phyloP scores from a whole-genome alignment of 2,888 invertebrate genomes.

The Hedychridium roseum region DNA sequence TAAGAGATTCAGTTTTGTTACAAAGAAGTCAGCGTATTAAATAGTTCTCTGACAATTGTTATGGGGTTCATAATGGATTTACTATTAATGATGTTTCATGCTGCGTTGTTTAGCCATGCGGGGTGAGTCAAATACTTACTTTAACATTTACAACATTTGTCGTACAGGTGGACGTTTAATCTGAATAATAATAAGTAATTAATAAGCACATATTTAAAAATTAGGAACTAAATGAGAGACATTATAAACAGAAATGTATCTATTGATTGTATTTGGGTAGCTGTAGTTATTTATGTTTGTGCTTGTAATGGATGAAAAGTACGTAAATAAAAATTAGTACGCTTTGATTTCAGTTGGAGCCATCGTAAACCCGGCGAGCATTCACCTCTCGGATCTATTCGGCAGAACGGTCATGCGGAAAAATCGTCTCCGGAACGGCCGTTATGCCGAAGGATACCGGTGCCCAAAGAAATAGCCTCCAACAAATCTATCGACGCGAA shows the following conservation, averaged over 20 bases:
- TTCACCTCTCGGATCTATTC: not conserved
- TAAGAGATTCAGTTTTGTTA: no score
- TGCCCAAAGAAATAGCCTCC: constrained; percentile 15
- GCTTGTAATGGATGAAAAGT: no score
- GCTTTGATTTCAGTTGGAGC: constrained; percentile 14
- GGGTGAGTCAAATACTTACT: constrained; percentile 63
- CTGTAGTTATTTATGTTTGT: no score
- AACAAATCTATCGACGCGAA: constrained; percentile 11
- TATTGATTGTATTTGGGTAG: no score
- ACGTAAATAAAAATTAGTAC: not conserved
- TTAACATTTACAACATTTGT: no score
- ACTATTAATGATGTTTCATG: constrained; percentile 64
- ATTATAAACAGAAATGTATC: not conserved
- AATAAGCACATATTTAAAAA: not conserved
- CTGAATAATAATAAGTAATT: not conserved
- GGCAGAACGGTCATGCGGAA: constrained; percentile 19
- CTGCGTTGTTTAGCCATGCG: constrained; percentile 67
- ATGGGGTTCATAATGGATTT: constrained; percentile 52
- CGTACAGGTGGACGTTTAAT: no score
- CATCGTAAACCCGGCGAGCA: constrained; percentile 35
- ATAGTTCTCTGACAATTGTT: constrained; percentile 13
- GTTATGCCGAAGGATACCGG: constrained; percentile 19
- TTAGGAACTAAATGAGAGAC: not conserved
- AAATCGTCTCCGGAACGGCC: constrained; percentile 23
- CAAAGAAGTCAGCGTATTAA: not conserved